These are phyloP conservation scores for Spatulosminthurus flaviceps DNA, from an alignment of 2,888 invertebrate genomes.

Conservation along the genomic window DNA sequence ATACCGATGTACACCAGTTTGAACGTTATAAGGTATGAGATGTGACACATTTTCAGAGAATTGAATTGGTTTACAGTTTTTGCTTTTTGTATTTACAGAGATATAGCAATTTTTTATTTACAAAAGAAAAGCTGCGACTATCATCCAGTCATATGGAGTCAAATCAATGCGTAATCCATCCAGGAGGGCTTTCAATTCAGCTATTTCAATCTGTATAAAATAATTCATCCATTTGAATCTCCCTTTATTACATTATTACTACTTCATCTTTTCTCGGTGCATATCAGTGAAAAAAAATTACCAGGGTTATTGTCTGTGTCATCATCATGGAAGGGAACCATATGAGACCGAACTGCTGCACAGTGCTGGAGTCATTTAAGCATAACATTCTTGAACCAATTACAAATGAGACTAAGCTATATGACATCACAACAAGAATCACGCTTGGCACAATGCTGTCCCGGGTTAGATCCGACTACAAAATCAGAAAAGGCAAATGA, in stretches of 20 bases:
- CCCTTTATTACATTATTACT: no score
- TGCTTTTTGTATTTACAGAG: neutral
- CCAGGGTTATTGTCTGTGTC: constrained; percentile 19
- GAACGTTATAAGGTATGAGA: no score
- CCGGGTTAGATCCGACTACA: constrained; percentile 41
- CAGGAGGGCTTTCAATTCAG: constrained; percentile 43
- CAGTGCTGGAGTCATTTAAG: neutral
- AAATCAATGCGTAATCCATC: constrained; percentile 36
- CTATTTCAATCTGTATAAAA: constrained; percentile 42
- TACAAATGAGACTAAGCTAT: constrained; percentile 30
- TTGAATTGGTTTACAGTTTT: no score
- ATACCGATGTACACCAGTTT: no score
- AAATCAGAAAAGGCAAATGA: neutral
- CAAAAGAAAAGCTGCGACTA: constrained; percentile 40
- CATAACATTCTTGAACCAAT: neutral
- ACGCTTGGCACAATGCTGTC: constrained; percentile 38
- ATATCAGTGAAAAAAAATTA: neutral
- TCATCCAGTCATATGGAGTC: constrained; percentile 37
- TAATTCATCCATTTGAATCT: no score
- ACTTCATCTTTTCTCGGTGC: no score
- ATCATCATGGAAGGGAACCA: constrained; percentile 49
- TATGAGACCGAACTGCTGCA: constrained; percentile 32
- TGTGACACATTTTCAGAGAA: no score
- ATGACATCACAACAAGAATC: constrained; percentile 30
- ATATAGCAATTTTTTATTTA: neutral